A percentile compares a stretch with the other conserved stretches of the same genome.
Conservation (phyloP, 2,797 vertebrate genomes). For the Epinephelus awoara region DNA sequence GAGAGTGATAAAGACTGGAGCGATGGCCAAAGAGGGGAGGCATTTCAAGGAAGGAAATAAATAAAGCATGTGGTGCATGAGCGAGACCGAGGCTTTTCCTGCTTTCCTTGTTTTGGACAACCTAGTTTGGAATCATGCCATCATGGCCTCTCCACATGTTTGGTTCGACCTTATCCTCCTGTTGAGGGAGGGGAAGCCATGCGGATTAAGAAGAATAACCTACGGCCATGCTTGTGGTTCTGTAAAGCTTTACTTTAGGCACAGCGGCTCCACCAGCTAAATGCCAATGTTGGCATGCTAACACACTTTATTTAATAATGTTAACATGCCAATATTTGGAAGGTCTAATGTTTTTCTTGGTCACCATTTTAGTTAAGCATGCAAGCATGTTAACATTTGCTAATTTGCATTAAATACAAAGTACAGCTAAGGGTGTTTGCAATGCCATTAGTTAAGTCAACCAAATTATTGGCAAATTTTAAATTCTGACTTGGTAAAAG, state of each 20-base stretch:
- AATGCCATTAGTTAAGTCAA: no score
- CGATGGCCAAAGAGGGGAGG: constrained; percentile 33
- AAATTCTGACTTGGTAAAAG: background rate
- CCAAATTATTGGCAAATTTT: background rate
- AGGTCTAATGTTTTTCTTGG: background rate
- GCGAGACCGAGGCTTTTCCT: constrained; percentile 6
- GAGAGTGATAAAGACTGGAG: constrained; percentile 54
- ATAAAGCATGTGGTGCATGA: constrained; percentile 20
- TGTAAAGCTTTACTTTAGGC: background rate
- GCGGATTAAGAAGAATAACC: background rate
- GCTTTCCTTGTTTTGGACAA: background rate
- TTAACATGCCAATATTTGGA: background rate
- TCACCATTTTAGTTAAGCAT: background rate
- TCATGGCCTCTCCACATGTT: background rate
- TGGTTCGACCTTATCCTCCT: background rate
- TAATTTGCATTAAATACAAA: background rate
- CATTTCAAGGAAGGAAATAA: constrained; percentile 37
- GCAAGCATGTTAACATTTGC: no score
- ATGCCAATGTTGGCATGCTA: background rate
- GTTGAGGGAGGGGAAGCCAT: background rate
- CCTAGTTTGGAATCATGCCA: constrained; percentile 18
- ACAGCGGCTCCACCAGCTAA: background rate
- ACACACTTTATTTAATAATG: background rate
- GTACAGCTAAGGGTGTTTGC: background rate
- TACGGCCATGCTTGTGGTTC: background rate